Percentiles rank a stretch among this genome's conserved stretches.
Evolutionary conservation across 92 coral and sea anemone species (phyloP).

Genomic region (Metridium senile): DNA sequence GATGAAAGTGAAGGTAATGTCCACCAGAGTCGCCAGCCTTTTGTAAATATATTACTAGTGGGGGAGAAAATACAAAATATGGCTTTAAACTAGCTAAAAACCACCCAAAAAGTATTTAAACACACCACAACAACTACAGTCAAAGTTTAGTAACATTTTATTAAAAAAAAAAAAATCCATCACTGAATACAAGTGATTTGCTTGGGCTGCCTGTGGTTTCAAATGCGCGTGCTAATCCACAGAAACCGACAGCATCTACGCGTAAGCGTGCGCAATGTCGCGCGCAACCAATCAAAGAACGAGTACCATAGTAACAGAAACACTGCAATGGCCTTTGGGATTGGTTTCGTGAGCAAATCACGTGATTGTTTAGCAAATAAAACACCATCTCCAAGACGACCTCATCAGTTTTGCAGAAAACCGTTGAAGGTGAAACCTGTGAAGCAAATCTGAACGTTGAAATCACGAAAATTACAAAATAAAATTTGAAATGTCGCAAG

Average conservation of each 20-base stretch:
- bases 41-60: no score
- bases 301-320: not conserved
- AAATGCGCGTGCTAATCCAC: conserved; percentile 6
- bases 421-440: conserved; percentile 16
- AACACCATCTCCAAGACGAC: conserved; percentile 5
- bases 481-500: not conserved
- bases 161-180: no score
- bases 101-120: no score
- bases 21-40: no score
- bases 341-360: not conserved
- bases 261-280: not conserved
- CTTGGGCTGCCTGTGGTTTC: no score
- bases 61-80: no score
- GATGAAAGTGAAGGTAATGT: no score
- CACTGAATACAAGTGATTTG: no score
- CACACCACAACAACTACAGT: no score
- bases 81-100: no score
- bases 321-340: not conserved
- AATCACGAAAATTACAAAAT: not conserved
- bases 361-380: conserved; percentile 9
- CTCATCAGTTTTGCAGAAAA: no score
- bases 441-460: not conserved
- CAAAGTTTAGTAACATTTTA: no score
- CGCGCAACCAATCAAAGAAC: not conserved
- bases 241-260: not conserved